phyloP scores from a whole-genome alignment of 2,113 vertebrate species.

The Triplophysa siluroides region DNA sequence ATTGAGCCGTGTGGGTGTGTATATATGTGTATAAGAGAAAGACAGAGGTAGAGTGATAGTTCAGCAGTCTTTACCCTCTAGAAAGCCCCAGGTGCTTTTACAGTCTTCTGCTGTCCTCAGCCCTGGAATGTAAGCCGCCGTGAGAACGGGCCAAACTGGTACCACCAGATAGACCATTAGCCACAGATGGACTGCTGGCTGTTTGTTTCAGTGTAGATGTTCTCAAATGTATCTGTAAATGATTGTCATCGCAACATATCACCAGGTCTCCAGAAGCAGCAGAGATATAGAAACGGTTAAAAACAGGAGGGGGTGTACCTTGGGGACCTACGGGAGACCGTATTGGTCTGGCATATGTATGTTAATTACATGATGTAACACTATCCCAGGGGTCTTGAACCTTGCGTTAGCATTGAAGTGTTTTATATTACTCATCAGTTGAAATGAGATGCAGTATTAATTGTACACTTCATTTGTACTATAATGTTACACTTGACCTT shows the following conservation, averaged over 20 bases:
- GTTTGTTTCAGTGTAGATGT: constrained; percentile 11
- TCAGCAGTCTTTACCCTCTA: constrained; percentile 40
- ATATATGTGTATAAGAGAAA: constrained; percentile 17
- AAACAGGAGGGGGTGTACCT: neutral
- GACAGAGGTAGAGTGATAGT: constrained; percentile 24
- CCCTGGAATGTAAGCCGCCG: constrained; percentile 46
- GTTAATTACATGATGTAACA: constrained; percentile 9
- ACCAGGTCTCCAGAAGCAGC: neutral
- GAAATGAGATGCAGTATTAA: neutral
- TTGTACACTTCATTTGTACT: constrained; percentile 12
- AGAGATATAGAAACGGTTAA: neutral
- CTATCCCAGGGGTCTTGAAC: neutral
- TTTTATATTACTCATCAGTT: neutral
- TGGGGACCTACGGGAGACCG: neutral
- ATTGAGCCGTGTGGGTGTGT: constrained; percentile 37
- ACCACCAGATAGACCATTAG: constrained; percentile 10
- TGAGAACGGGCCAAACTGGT: constrained; percentile 14
- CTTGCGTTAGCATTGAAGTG: too few species aligned
- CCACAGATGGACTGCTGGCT: constrained; percentile 27
- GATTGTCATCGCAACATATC: neutral
- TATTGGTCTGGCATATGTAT: neutral
- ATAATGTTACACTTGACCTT: constrained; percentile 5
- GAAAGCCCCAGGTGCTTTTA: constrained; percentile 42
- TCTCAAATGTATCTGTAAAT: neutral
- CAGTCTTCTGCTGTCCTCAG: constrained; percentile 8